phyloP scores from a whole-genome alignment of 2,888 invertebrate species.

The Scaptomyza parva region DNA sequence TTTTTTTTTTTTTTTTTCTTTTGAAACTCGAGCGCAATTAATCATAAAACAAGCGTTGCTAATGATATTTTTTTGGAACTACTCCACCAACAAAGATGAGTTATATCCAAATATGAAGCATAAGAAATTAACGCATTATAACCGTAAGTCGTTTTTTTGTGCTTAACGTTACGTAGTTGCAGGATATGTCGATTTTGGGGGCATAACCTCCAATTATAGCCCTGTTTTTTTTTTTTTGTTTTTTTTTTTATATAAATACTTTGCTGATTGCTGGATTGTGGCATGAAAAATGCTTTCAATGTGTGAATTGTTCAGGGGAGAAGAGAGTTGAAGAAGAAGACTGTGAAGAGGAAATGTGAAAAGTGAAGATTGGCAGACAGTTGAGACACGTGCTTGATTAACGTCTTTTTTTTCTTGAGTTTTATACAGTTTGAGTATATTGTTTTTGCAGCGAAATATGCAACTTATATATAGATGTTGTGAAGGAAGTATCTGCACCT shows the following conservation, averaged over 20 bases:
- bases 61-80: constrained; percentile 23
- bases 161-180: constrained; percentile 10
- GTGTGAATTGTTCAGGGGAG: background rate
- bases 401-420: no score
- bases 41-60: constrained; percentile 26
- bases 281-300: background rate
- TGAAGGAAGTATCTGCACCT: no score
- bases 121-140: constrained; percentile 3
- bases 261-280: constrained; percentile 27
- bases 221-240: background rate
- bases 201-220: background rate
- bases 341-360: background rate
- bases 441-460: no score
- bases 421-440: no score
- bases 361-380: background rate
- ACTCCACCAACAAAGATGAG: background rate
- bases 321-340: no score
- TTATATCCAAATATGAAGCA: background rate
- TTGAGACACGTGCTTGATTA: constrained; percentile 3
- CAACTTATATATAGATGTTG: no score
- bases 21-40: constrained; percentile 15
- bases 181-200: background rate
- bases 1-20: no score
- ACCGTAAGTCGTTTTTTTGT: no score
- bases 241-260: background rate